Percentiles rank a stretch among this genome's conserved stretches.
phyloP scores from a whole-genome alignment of 2,888 invertebrate species.

The Zele albiditarsus region DNA sequence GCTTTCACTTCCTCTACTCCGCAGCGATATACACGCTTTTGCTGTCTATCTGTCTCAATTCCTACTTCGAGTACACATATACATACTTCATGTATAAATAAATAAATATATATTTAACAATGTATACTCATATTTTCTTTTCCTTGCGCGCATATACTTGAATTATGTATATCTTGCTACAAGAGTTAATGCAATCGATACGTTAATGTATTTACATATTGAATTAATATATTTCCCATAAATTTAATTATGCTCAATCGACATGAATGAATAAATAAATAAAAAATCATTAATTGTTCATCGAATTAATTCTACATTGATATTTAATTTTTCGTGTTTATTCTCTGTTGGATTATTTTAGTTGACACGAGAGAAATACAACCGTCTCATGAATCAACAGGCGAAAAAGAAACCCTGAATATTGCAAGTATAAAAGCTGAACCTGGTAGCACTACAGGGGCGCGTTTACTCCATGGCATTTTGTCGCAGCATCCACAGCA shows the following conservation, averaged over 20 bases:
- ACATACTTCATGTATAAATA: neutral
- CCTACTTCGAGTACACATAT: neutral
- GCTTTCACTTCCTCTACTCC: slow-evolving; percentile 71
- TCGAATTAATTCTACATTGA: too few relatives aligned
- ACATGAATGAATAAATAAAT: too few relatives aligned
- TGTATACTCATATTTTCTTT: neutral
- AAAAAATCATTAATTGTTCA: too few relatives aligned
- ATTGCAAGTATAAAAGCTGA: slow-evolving; percentile 68
- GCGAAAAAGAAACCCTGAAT: slow-evolving; percentile 66
- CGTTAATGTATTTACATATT: slow-evolving; percentile 21
- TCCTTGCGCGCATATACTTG: neutral
- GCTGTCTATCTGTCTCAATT: slow-evolving; percentile 25
- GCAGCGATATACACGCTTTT: slow-evolving; percentile 35
- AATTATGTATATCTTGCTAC: neutral
- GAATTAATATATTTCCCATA: too few relatives aligned
- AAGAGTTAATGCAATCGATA: slow-evolving; percentile 14
- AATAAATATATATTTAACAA: neutral
- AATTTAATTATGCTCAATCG: too few relatives aligned
- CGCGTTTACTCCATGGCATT: slow-evolving; percentile 77
- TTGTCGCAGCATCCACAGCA: slow-evolving; percentile 78
- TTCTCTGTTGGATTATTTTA: slow-evolving; percentile 58
- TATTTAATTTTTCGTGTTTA: neutral
- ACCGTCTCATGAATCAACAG: slow-evolving; percentile 62
- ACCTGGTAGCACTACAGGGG: slow-evolving; percentile 67
- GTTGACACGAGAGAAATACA: slow-evolving; percentile 80